Conservation (phyloP, 2,888 invertebrate species). For the Alentia gelatinosa region DNA sequence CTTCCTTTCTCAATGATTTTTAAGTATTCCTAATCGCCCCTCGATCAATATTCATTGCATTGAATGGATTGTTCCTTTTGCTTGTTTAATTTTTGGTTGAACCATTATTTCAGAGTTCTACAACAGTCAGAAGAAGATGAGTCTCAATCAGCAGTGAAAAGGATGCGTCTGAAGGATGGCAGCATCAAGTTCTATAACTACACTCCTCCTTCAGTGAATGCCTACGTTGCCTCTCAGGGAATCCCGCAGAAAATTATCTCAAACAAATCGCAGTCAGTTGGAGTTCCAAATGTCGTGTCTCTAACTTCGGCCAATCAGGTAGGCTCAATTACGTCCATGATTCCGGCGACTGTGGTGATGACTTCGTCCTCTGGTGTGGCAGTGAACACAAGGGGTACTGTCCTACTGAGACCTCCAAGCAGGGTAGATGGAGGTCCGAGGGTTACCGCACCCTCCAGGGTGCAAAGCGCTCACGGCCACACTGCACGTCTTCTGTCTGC, state of each 20-base stretch:
- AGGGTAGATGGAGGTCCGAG: background rate
- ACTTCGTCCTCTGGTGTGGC: background rate
- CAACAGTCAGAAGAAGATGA: background rate
- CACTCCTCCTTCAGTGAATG: slow-evolving; percentile 20
- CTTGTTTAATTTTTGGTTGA: too few relatives aligned
- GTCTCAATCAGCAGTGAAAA: background rate
- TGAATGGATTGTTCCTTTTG: too few relatives aligned
- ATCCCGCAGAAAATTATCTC: slow-evolving; percentile 25
- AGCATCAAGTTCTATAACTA: slow-evolving; percentile 38
- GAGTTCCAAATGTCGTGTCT: background rate
- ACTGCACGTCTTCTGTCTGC: background rate
- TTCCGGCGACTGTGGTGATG: background rate
- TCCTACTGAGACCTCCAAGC: background rate
- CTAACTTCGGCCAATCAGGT: background rate
- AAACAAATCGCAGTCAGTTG: background rate
- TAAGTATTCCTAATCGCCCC: too few relatives aligned
- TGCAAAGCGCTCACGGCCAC: background rate
- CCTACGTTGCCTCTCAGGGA: slow-evolving; percentile 19
- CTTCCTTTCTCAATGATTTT: too few relatives aligned
- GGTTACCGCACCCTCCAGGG: background rate
- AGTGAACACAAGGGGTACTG: background rate
- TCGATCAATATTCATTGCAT: too few relatives aligned
- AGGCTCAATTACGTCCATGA: background rate
- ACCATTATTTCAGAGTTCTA: background rate
- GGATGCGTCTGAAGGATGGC: background rate